Evolutionary conservation across 2,797 vertebrate species (phyloP).

Genomic region (Semaprochilodus insignis): DNA sequence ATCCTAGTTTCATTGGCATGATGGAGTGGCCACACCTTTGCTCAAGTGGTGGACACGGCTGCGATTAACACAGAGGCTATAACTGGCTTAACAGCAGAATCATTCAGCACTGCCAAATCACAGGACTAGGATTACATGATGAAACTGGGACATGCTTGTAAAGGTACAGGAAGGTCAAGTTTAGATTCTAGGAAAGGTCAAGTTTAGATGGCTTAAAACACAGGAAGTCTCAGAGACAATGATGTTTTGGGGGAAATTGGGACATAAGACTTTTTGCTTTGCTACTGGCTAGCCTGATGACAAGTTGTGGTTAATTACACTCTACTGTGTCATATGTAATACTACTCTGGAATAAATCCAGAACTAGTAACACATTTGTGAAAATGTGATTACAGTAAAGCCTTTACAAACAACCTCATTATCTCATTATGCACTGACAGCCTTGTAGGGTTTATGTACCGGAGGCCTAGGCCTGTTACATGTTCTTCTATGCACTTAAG

Average conservation of each 20-base stretch:
- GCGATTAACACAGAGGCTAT: conserved; percentile 61
- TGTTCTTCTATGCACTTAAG: background rate
- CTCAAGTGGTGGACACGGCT: conserved; percentile 41
- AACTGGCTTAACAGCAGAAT: conserved; percentile 65
- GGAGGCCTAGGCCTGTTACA: conserved; percentile 1
- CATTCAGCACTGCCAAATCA: conserved; percentile 68
- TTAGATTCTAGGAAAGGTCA: conserved; percentile 29
- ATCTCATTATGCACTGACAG: conserved; percentile 1
- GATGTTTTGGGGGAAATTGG: background rate
- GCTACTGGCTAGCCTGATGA: background rate
- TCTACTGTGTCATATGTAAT: conserved; percentile 5
- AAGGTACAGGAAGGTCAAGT: conserved; percentile 24
- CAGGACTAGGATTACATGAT: conserved; percentile 74
- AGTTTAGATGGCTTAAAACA: conserved; percentile 2
- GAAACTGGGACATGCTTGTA: conserved; percentile 67
- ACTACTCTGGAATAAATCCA: conserved; percentile 10
- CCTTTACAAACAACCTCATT: conserved; percentile 20
- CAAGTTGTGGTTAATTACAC: conserved; percentile 15
- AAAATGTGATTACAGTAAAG: conserved; percentile 43
- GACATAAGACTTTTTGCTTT: background rate
- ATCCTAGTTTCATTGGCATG: conserved; percentile 34
- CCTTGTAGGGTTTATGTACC: conserved; percentile 13
- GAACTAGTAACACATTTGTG: conserved; percentile 32
- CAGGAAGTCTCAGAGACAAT: background rate
- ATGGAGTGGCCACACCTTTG: conserved; percentile 20